Base-by-base conservation (phyloP, 2,797 vertebrate genomes). In the Helarctos malayanus region DNA sequence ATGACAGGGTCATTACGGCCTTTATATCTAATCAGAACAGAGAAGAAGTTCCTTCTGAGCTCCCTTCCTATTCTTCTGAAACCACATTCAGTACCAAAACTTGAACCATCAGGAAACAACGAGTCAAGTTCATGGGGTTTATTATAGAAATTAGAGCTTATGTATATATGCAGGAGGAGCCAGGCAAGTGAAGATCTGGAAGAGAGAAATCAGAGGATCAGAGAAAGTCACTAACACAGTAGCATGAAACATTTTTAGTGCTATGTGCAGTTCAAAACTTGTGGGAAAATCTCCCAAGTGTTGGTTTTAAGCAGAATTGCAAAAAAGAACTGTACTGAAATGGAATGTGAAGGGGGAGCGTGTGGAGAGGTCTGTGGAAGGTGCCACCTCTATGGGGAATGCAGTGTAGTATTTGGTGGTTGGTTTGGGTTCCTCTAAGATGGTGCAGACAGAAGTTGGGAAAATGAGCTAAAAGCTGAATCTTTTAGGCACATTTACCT, bases 11-110 rank as follows among this genome's bases (percentile, higher is more conserved):
- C 29, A 78, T 59, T 54, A 41, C 69, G 69, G 49, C 23, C 35
- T 94, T 80, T 92, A 49, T 52, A 19, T 75, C 38, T 82, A 57
- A 91, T 68, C 59, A 89, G 29, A 91, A 73, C 7, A 87, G 69
- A 93, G 57, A 76, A 59, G 49, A 73, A n/a, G 73, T 71, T 63
- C 75, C 52, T 94, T 94, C 21, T 27, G 65, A 68, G 11, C 14
- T 59, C 82, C 25, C 27, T 6, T 89, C 54, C 32, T 90, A 12
- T 87, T 80, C 25, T 59, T 86, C 18, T n/a, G 54, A 87, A 93
- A 47, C 32, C n/a, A 19, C 11, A 21, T 88, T 73, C 7, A 85
- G 18, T 68, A 73, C 38, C 10, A 21, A 57, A 86, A 45, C 47
- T 87, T 63, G 76, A 76, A 54, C n/a, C 12, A 57, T 61, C n/a